Percentiles rank a stretch among this genome's conserved stretches.
Evolutionary conservation across 1,140 invertebrate species (phyloP).

Genomic region (Drosophila pallidifrons): DNA sequence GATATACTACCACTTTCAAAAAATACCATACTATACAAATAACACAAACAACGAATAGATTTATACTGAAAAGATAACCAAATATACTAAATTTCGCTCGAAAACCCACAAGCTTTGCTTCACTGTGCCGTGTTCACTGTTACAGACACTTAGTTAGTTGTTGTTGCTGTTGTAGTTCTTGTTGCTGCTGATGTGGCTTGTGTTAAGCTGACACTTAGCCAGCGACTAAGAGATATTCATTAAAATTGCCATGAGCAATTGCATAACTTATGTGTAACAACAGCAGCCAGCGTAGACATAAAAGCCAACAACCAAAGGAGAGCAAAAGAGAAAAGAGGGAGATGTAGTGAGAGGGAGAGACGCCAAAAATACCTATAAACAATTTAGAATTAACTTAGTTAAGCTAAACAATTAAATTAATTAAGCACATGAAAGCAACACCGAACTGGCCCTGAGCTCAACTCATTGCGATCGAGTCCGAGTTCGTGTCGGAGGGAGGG

Average conservation of each 20-base stretch:
- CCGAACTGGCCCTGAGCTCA: slow-evolving; percentile 10
- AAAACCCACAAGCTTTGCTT: neutral
- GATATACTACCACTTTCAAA: no score
- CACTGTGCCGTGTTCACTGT: slow-evolving; percentile 13
- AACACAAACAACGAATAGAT: no score
- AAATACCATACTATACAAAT: no score
- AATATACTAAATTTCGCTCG: no score
- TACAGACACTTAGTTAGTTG: slow-evolving; percentile 4
- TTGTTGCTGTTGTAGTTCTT: slow-evolving; percentile 16
- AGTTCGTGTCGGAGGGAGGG: neutral
- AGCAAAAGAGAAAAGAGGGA: neutral
- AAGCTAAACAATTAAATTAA: slow-evolving; percentile 66
- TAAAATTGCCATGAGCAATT: slow-evolving; percentile 55
- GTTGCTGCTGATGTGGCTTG: slow-evolving; percentile 23
- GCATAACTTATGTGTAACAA: slow-evolving; percentile 63
- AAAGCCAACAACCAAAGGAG: neutral
- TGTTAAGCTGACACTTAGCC: slow-evolving; percentile 61
- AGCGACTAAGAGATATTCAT: slow-evolving; percentile 69
- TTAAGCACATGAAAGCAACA: slow-evolving; percentile 47
- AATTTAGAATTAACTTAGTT: slow-evolving; percentile 41
- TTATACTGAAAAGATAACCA: no score
- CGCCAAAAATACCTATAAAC: slow-evolving; percentile 37
- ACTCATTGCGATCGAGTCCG: neutral
- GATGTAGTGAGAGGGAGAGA: slow-evolving; percentile 30
- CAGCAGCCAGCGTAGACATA: slow-evolving; percentile 1